Base-by-base conservation (phyloP, 2,113 vertebrate genomes). In the Echinops telfairi region DNA sequence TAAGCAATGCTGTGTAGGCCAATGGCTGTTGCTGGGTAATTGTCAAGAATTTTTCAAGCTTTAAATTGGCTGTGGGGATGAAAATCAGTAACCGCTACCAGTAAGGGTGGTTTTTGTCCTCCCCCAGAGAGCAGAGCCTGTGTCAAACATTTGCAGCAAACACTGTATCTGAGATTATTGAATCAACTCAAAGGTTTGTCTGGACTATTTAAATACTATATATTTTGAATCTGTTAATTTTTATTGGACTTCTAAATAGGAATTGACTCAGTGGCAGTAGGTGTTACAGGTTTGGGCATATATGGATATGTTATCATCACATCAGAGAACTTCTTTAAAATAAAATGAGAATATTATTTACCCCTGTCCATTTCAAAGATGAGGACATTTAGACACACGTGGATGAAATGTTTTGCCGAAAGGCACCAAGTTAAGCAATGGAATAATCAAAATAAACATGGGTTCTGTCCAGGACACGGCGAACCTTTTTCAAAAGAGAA, bases 401-500 rank as follows among this genome's bases (percentile, higher is more conserved):
- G 75, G 8, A 83, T 70, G 62, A 78, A 88, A 33, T 64, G 29
- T 82, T 90, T 92, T 83, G 27, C 70, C 79, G 29, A 82, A 62
- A 62, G 70, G 31, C 43, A 90, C 86, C 68, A 16, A 80, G 40
- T 2, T 86, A 75, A 36, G 10, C 82, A 93, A 93, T 83, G 57
- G 62, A 82, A 88, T 82, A 95, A 66, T 20, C 10, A 79, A 94
- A 95, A 85, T 11, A 82, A 33, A 87, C 2, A 22, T 70, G 79
- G 33, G 5, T 47, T 92, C 66, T 89, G 68, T 88, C 75, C 40
- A 75, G 85, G 31, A 87, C 86, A 84, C 2, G 3, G 4, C 76
- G 80, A 40, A 82, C 73, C 40, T 93, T 92, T 92, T 92, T 62
- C 83, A 85, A 73, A 95, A 73, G 75, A 94, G 66, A 68, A 82